Evolutionary conservation across 2,888 invertebrate species (phyloP).

Genomic region (Phymatocera aterrima): DNA sequence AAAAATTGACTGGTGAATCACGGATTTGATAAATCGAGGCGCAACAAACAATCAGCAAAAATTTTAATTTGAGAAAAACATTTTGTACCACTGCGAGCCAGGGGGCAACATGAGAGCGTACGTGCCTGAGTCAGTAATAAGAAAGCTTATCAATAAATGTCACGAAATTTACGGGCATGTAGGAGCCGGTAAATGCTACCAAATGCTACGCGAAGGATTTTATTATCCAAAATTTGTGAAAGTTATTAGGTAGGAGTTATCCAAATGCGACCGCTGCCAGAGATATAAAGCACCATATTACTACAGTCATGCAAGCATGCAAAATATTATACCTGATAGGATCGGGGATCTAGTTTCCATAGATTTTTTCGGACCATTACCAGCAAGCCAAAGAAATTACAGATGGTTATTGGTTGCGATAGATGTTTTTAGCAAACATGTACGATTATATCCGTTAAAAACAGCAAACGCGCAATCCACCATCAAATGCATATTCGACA

Average conservation of each 20-base stretch:
- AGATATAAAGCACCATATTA: neutral
- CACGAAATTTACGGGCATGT: constrained; percentile 27
- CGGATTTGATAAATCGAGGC: neutral
- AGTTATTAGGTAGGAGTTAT: neutral
- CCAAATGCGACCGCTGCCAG: constrained; percentile 4
- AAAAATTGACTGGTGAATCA: neutral
- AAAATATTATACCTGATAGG: neutral
- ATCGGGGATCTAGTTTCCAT: neutral
- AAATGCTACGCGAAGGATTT: too few species aligned
- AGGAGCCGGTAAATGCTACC: constrained; percentile 8
- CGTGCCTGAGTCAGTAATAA: neutral
- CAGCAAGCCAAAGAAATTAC: neutral
- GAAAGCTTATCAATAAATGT: neutral
- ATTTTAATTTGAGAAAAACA: neutral
- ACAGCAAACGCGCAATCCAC: neutral
- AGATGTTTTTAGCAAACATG: neutral
- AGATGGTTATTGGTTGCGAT: neutral
- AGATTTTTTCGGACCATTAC: constrained; percentile 5
- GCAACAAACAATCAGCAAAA: neutral
- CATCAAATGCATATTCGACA: neutral
- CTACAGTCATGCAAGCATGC: neutral
- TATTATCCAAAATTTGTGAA: neutral
- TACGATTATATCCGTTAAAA: neutral
- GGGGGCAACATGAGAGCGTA: neutral
- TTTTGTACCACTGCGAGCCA: neutral